These are phyloP conservation scores for Chalcosyrphus nemorum DNA, from an alignment of 2,888 invertebrate species.

Conservation along the genomic window DNA sequence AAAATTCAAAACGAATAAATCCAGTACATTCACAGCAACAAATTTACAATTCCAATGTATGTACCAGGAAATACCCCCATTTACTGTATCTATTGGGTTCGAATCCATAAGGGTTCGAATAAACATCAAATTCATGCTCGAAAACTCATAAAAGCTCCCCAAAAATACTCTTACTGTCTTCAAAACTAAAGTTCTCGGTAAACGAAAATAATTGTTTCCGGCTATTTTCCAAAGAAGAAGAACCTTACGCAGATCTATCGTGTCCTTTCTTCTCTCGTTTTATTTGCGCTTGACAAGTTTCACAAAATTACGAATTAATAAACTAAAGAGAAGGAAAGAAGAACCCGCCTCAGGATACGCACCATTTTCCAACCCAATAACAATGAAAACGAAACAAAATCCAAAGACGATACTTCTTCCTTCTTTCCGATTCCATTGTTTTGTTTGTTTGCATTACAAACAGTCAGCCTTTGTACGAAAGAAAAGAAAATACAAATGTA, in stretches of 20 bases:
- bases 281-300: conserved; percentile 52
- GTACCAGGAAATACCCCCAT: too few species aligned
- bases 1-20: too few species aligned
- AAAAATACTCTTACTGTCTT: background rate
- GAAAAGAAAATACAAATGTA: too few species aligned
- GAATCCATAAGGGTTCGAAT: background rate
- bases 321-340: conserved; percentile 3
- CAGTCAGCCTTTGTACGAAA: too few species aligned
- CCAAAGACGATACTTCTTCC: conserved; percentile 11
- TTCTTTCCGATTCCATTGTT: conserved; percentile 19
- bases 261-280: conserved; percentile 23
- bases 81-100: too few species aligned
- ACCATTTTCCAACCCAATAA: conserved; percentile 19
- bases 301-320: conserved; percentile 56
- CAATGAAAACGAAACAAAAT: conserved; percentile 10
- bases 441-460: conserved; percentile 26
- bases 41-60: too few species aligned
- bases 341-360: conserved; percentile 11
- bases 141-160: conserved; percentile 2
- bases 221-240: conserved; percentile 20
- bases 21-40: too few species aligned
- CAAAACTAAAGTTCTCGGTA: conserved; percentile 13
- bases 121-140: conserved; percentile 5
- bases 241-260: conserved; percentile 2
- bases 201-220: conserved; percentile 54